Evolutionary conservation across 2,797 vertebrate species (phyloP), one percentile per base, ranked within the genome.

Genomic region (Columba guinea): DNA sequence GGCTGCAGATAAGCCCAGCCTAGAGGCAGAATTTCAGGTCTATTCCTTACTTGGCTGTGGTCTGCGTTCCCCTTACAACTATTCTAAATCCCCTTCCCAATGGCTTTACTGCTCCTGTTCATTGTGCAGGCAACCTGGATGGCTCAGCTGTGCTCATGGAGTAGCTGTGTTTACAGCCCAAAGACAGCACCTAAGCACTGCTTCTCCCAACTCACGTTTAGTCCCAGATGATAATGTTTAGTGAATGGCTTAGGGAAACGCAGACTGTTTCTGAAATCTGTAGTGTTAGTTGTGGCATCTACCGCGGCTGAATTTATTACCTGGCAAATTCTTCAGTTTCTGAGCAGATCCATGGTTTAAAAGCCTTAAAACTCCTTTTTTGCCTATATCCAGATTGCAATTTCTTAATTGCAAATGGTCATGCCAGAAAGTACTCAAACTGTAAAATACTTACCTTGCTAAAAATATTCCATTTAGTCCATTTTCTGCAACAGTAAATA

Each of bases 361-460:
- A 84, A 16, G 15, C 69, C 76, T 83, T 53, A 44, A 89, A 92
- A 13, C 14, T 24, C 53, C 34, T 60, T 21, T 62, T 34, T 37
- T 67, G 46, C n/a, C 32, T 84, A 51, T 70, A 67, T 32, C 12
- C 37, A 88, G 49, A 56, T 3, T 82, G 48, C 55, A 90, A 69
- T 93, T 93, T 93, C 62, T 95, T 84, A 89, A 87, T 64, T 60
- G 44, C 56, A 85, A 48, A 77, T 18, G 91, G 35, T 67, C 37
- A 53, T 81, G 60, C 32, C 65, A 91, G 69, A 86, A 94, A 94
- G 35, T 87, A 68, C 13, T 77, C 34, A 75, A 83, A 91, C 39
- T 70, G 71, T 55, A 83, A 89, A 96, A 94, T 80, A 84, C 46
- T 92, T 80, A 82, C 26, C 10, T 91, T 86, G 58, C 87, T 86